Evolutionary conservation across 2,113 vertebrate species (phyloP).

Genomic region (Crotophaga sulcirostris): DNA sequence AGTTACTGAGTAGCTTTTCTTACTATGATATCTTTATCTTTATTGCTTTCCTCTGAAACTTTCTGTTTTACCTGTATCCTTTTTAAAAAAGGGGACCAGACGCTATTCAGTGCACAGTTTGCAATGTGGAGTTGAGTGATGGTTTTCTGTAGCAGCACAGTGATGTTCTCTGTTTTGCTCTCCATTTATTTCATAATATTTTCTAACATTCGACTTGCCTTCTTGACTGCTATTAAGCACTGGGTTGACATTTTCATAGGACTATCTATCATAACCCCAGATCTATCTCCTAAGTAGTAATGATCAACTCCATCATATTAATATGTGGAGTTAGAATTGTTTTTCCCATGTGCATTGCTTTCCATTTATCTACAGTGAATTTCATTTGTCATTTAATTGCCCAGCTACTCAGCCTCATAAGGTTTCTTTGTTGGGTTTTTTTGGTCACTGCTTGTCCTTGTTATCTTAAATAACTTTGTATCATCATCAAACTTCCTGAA

Average conservation of each 20-base stretch:
- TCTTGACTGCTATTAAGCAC: slow-evolving; percentile 37
- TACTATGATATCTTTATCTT: not conserved
- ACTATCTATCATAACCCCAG: slow-evolving; percentile 26
- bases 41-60: not conserved
- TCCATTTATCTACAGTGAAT: slow-evolving; percentile 45
- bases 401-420: not conserved
- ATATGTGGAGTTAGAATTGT: slow-evolving; percentile 41
- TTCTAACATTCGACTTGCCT: slow-evolving; percentile 46
- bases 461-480: not conserved
- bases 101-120: not conserved
- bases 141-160: not conserved
- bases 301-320: slow-evolving; percentile 55
- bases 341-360: slow-evolving; percentile 30
- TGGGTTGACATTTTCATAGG: slow-evolving; percentile 30
- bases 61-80: not conserved
- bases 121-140: not conserved
- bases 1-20: not conserved
- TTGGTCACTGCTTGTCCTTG: not conserved
- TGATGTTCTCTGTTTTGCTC: slow-evolving; percentile 20
- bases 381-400: slow-evolving; percentile 48
- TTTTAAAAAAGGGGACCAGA: not conserved
- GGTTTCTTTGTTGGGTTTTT: not conserved
- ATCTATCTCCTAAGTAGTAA: slow-evolving; percentile 47
- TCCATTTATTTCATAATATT: slow-evolving; percentile 32
- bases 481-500: not conserved